Evolutionary conservation across 2,888 invertebrate genomes (phyloP).

Genomic region (Lobophora halterata): DNA sequence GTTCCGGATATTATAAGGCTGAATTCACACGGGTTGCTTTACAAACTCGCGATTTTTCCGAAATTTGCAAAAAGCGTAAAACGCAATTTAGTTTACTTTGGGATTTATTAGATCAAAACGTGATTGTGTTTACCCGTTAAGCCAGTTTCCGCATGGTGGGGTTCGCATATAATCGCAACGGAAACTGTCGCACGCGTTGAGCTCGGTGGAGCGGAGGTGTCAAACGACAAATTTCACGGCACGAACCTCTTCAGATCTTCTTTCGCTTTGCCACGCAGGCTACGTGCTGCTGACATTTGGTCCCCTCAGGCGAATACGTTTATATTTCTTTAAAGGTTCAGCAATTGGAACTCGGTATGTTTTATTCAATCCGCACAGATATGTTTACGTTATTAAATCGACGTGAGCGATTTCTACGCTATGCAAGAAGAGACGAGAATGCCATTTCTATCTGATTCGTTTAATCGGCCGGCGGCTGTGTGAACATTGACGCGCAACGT

Average conservation of each 20-base stretch:
- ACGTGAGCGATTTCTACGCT: constrained; percentile 18
- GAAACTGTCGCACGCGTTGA: constrained; percentile 47
- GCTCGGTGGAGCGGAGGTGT: constrained; percentile 58
- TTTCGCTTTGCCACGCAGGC: constrained; percentile 45
- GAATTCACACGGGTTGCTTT: constrained; percentile 7
- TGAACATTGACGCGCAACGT: constrained; percentile 26
- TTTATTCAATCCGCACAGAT: constrained; percentile 12
- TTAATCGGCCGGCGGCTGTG: constrained; percentile 31
- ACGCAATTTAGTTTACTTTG: constrained; percentile 24
- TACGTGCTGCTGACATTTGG: constrained; percentile 42
- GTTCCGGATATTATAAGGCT: constrained; percentile 4
- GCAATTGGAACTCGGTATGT: constrained; percentile 15
- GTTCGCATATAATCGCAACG: constrained; percentile 53
- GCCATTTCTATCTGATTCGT: constrained; percentile 27
- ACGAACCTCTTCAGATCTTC: constrained; percentile 48
- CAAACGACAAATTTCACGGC: constrained; percentile 66
- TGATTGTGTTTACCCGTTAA: constrained; percentile 40
- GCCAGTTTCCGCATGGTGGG: constrained; percentile 40
- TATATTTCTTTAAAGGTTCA: constrained; percentile 36
- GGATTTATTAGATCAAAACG: constrained; percentile 33
- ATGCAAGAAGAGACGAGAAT: constrained; percentile 20
- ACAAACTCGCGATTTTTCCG: constrained; percentile 7
- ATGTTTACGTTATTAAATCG: constrained; percentile 19
- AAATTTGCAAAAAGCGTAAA: constrained; percentile 15
- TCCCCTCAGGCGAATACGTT: constrained; percentile 35